Base-by-base conservation (phyloP, 2,113 vertebrate species). In the Embiotoca jacksoni region DNA sequence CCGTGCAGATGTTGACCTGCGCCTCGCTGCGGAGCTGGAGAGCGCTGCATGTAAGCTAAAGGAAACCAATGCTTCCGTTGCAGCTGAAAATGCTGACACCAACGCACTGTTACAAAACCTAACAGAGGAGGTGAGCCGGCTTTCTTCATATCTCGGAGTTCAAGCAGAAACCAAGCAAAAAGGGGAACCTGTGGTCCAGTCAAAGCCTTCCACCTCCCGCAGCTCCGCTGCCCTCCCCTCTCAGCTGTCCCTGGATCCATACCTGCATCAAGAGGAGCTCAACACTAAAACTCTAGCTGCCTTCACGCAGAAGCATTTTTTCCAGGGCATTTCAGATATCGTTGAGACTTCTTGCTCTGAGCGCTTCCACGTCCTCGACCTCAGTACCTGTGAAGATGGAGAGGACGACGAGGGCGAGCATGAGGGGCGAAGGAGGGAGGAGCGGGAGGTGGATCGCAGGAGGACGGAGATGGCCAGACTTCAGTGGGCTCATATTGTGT, bases 201-300 rank as follows among this genome's bases (percentile, higher is more conserved):
- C 68, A 23, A 62, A 56, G 30, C 15, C 59, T 14, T 53, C 80
- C 23, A 23, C 71, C 41, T 9, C 82, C 74, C 75, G 72, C 61
- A 58, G 3, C 6, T 49, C 80, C 0, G 47, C 87, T 11, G 84
- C 95, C 49, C 94, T 98, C 78, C 90, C 97, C 52, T 96, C 95
- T 52, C 96, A 95, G 3, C 83, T 97, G 72, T 60, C 94, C 57
- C 87, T 98, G 90, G 94, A 96, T 75, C 90, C 92, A 0, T 99
- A 96, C 59, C 89, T 99, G 32, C 90, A 90, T n/a, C 94, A 93
- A 49, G 97, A 98, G 88, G 96, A 96, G 41, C 87, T 93, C 75
- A 96, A 92, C 88, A 97, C 97, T 1, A 94, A 95, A 81, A 93
- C 94, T 2, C 90, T 99, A 30, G 72, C 89, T 0, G 81, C 90